Percentiles rank a stretch among this genome's conserved stretches.
These are phyloP conservation scores for Echinometra lucunter DNA, from an alignment of 53 echinoderm and acorn worm genomes.

Conservation along the genomic window DNA sequence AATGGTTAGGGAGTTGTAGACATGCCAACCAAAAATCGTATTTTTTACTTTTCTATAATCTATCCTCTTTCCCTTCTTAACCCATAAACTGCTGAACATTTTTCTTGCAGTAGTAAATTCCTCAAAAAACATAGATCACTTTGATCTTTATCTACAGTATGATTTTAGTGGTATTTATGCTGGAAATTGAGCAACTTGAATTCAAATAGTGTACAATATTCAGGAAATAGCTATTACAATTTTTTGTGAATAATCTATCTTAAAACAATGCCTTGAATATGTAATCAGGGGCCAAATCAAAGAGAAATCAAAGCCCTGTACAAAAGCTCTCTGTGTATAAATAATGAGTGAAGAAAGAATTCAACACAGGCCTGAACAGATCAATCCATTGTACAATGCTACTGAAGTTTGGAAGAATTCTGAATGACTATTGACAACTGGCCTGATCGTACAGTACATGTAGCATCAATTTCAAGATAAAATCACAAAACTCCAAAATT, in stretches of 20 bases:
- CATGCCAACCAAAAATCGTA: too few relatives aligned
- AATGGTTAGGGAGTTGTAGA: too few relatives aligned
- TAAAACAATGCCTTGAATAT: not conserved
- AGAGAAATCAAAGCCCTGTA: constrained; percentile 12
- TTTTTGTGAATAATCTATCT: not conserved
- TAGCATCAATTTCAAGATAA: too few relatives aligned
- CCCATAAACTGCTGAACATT: not conserved
- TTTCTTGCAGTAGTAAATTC: not conserved
- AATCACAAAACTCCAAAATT: too few relatives aligned
- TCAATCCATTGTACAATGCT: constrained; percentile 36
- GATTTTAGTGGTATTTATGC: constrained; percentile 7
- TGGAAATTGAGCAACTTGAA: constrained; percentile 35
- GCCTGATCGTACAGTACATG: too few relatives aligned
- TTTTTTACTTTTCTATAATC: too few relatives aligned
- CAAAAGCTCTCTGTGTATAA: constrained; percentile 21
- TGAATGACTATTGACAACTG: constrained; percentile 30
- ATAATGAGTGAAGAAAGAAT: constrained; percentile 46
- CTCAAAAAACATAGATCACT: not conserved
- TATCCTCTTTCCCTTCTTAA: not conserved
- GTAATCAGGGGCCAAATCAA: not conserved
- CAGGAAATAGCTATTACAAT: not conserved
- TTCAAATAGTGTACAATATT: constrained; percentile 20
- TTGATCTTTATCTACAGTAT: constrained; percentile 18
- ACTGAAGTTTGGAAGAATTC: constrained; percentile 36
- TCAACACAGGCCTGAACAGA: constrained; percentile 27